Base-by-base conservation (phyloP, 2,113 vertebrate genomes). In the Pithys albifrons region DNA sequence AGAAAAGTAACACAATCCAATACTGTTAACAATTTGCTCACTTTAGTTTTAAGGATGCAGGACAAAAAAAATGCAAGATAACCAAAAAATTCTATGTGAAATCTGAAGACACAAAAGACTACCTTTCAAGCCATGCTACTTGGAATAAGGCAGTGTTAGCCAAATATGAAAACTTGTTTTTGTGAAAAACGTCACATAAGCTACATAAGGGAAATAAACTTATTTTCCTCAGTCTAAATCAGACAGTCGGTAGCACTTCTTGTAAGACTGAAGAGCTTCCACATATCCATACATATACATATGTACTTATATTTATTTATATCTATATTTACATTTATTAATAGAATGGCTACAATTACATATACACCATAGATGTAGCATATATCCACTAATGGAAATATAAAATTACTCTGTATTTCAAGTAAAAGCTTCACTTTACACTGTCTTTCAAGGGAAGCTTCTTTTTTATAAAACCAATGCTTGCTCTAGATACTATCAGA, bases 1-100 rank as follows among this genome's bases (percentile, higher is more conserved):
- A 41, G 28, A n/a, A 69, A 85, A 85, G 49, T 37, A 76, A 71
- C 6, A 2, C 61, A 91, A 88, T 80, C 95, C 64, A 58, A 85
- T 57, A 80, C 64, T 45, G 33, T 80, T 95, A 85, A 91, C 74
- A 82, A 52, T 76, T 80, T 91, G 87, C 51, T 94, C 90, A 65
- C 64, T 76, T 5, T 14, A 57, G 41, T 45, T 85, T 58, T 71
- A 75, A 17, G 14, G 23, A 78, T 11, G 13, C 7, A 58, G 61
- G 49, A 91, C 61, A 74, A 54, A 73, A 49, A 49, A 81, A 81
- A 66, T 22, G 20, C 45, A 81, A 79, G 33, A 54, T 27, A 16
- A 16, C 37, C 59, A 58, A 31, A 8, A 31, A 24, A 23, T 8
- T 7, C 12, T 6, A 24, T 48, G 22, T 59, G 27, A 75, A 79